Evolutionary conservation across 2,113 vertebrate species (phyloP), one percentile per base, ranked within the genome.

Genomic region (Etheostoma spectabile): DNA sequence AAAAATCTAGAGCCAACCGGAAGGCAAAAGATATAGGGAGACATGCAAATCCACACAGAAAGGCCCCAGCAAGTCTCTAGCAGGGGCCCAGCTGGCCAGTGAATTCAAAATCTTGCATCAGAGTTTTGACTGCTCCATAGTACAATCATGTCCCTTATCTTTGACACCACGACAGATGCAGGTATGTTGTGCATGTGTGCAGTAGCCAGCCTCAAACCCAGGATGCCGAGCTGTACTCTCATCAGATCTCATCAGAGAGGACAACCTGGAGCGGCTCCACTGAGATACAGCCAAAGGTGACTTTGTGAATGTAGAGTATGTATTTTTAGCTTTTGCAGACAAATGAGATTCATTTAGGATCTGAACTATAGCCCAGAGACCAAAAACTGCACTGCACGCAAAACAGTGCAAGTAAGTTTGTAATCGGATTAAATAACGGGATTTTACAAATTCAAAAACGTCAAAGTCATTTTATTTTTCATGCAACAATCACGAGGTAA

Each of bases 281-380:
- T 60, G 82, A 81, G 66, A 84, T 8, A 81, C 14, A 79, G 56
- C 68, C 85, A 82, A 60, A 85, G 86, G 84, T 90, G 84, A 91
- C 86, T 90, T 87, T 88, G 84, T 71, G 22, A 77, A 80, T 57
- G 30, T 35, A 15, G 45, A 75, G 63, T 57, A 67, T 73, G 38
- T 84, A 73, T 74, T 81, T 84, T 80, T 51, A 74, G 63, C 69
- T 38, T 68, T 69, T 72, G 63, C 52, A 74, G 59, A 21, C 8
- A 49, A 68, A 49, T 18, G 48, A 11, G 35, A 64, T 75, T 80
- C 19, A 16, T 22, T 66, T n/a, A 56, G 12, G 15, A 18, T 75
- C 38, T 67, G 56, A 48, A 15, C 33, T 49, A 48, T 5, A 52
- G 12, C 22, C 8, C 19, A 71, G 18, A 71, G n/a, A 48, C 5